Evolutionary conservation across 2,888 invertebrate genomes (phyloP), one percentile per base, ranked within the genome.

Genomic region (Drosophila infuscata): DNA sequence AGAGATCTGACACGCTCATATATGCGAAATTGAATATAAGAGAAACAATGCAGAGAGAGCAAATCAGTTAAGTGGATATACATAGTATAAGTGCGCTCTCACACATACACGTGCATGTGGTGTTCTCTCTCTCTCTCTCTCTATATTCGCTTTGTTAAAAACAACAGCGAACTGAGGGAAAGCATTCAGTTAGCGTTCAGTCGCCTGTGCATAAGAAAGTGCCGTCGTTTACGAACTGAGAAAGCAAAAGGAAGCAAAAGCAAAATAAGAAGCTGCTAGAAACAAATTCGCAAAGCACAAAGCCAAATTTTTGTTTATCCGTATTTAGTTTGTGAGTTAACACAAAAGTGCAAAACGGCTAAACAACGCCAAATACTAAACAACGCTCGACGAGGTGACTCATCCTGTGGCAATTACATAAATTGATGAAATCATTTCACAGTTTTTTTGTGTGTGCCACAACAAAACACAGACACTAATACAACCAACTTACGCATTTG

Each of bases 341-440:
- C 12, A 57, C 32, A 56, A 58, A 58, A 58, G 58, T 59, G 32
- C 79, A 82, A 78, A 65, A 85, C 84, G 90, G 88, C 85, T 70
- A 60, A 69, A 48, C 88, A 61, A 59, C 74, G 68, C 53, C 51
- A 56, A 54, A 56, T 25, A 53, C 30, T 54, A 11, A 61, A 82
- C 56, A 68, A 67, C 62, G 62, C 56, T 36, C 57, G 71, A 57
- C 71, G 88, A 89, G 88, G 88, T 85, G 84, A 85, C 85, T 89
- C 90, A 85, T 33, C 25, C 56, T 66, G 51, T 41, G 67, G 58
- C 58, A 87, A 77, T 89, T 89, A 82, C 58, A 85, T 89, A 89
- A 89, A 89, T 63, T 54, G n/a, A 69, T 84, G 75, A 82, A 74
- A 70, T 70, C 53, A 77, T 72, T 41, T 25, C 38, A 32, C 38